Percentiles rank a stretch among this genome's conserved stretches.
Conservation (phyloP, 2,888 invertebrate species). For the Tetranychus truncatus region DNA sequence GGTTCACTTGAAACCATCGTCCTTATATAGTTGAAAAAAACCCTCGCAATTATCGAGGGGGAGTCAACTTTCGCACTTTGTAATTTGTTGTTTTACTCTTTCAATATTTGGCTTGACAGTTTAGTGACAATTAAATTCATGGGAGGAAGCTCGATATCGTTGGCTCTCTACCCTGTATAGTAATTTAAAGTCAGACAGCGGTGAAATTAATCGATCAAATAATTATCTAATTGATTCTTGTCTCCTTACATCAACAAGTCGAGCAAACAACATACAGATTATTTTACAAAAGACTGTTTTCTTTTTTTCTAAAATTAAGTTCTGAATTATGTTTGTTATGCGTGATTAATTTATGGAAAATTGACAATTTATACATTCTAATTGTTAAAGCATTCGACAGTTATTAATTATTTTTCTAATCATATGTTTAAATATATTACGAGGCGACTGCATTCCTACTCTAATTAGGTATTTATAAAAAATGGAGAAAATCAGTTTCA, state of each 20-base stretch:
- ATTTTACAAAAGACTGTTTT: not conserved
- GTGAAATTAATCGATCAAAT: not conserved
- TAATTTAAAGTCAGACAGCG: not conserved
- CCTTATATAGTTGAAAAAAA: not conserved
- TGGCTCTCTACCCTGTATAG: not conserved
- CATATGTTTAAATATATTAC: too few species aligned
- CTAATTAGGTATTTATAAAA: too few species aligned
- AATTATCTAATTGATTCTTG: not conserved
- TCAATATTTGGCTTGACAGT: not conserved
- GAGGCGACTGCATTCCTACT: too few species aligned
- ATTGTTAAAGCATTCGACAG: too few species aligned
- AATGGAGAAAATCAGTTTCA: too few species aligned
- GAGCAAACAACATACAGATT: not conserved
- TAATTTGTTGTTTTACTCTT: not conserved
- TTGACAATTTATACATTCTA: too few species aligned
- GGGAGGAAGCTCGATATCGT: not conserved
- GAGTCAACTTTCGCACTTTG: not conserved
- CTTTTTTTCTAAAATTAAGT: too few species aligned
- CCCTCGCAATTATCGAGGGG: not conserved
- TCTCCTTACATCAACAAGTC: not conserved
- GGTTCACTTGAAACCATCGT: not conserved
- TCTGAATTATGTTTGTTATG: too few species aligned
- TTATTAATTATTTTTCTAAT: too few species aligned
- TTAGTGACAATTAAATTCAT: not conserved
- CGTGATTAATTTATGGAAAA: too few species aligned